Evolutionary conservation across 92 coral and sea anemone species (phyloP).

Genomic region (Bergia sp.): DNA sequence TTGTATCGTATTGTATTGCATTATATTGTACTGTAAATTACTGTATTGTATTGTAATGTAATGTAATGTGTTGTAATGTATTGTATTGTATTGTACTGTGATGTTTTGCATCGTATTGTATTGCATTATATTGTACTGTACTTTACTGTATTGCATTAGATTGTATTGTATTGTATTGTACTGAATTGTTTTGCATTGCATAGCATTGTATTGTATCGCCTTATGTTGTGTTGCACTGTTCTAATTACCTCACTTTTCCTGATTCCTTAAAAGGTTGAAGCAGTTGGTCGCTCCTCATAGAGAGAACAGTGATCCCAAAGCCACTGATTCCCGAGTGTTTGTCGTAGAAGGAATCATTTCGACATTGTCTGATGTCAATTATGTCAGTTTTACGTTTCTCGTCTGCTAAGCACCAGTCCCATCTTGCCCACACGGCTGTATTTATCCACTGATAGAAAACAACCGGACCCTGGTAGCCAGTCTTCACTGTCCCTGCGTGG

Average conservation of each 20-base stretch:
- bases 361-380: slow-evolving; percentile 53
- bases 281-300: slow-evolving; percentile 61
- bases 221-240: neutral
- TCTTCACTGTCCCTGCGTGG: slow-evolving; percentile 77
- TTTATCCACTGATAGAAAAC: slow-evolving; percentile 90
- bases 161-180: no score
- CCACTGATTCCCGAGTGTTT: slow-evolving; percentile 82
- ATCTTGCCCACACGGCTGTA: slow-evolving; percentile 96
- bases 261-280: slow-evolving; percentile 71
- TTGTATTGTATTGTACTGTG: no score
- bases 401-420: slow-evolving; percentile 96
- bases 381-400: slow-evolving; percentile 48
- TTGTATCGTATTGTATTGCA: no score
- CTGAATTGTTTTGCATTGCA: no score
- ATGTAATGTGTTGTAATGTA: no score
- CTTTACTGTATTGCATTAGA: no score
- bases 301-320: slow-evolving; percentile 86
- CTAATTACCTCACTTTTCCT: slow-evolving; percentile 67
- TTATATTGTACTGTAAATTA: no score
- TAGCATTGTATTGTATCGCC: no score
- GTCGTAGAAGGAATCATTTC: slow-evolving; percentile 86
- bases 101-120: no score
- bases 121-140: no score
- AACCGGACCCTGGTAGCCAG: slow-evolving; percentile 85
- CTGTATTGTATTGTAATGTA: no score